A percentile compares a stretch with the other conserved stretches of the same genome.
These are phyloP conservation scores for Brotogeris chrysoptera DNA, from an alignment of 2,797 vertebrate species.

Conservation along the genomic window DNA sequence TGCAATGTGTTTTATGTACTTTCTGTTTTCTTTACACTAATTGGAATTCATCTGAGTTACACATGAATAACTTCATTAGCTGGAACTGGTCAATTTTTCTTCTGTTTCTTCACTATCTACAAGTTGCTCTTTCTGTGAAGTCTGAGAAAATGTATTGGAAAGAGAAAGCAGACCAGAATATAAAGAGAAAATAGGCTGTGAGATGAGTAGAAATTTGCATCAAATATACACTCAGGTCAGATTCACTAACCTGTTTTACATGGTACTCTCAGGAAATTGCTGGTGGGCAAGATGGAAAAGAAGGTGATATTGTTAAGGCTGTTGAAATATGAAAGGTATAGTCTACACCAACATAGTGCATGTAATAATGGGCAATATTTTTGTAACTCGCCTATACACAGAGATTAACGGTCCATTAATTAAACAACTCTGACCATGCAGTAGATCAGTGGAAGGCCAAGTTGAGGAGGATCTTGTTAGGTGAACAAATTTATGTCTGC, in stretches of 20 bases:
- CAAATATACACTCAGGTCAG: not conserved
- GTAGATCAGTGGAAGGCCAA: not conserved
- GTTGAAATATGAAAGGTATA: not conserved
- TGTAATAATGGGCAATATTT: not conserved
- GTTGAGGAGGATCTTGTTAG: not conserved
- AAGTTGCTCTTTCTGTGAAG: slow-evolving; percentile 4
- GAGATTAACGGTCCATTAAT: not conserved
- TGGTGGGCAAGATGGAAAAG: not conserved
- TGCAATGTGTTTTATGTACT: not conserved
- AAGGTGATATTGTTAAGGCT: not conserved
- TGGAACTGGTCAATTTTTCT: not conserved
- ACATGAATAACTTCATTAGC: not conserved
- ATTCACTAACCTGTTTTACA: not conserved
- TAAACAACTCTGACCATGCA: not conserved
- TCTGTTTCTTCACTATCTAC: not conserved
- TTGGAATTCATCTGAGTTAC: not conserved
- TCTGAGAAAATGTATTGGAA: slow-evolving; percentile 8
- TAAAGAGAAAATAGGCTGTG: not conserved
- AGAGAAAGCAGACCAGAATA: not conserved
- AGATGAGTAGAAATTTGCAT: not conserved
- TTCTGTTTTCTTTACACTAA: not conserved
- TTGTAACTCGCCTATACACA: not conserved
- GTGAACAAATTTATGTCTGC: not conserved
- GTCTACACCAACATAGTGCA: not conserved
- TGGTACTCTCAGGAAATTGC: not conserved